Conservation (phyloP, 2,888 invertebrate species). For the Gymnosoma rotundatum region DNA sequence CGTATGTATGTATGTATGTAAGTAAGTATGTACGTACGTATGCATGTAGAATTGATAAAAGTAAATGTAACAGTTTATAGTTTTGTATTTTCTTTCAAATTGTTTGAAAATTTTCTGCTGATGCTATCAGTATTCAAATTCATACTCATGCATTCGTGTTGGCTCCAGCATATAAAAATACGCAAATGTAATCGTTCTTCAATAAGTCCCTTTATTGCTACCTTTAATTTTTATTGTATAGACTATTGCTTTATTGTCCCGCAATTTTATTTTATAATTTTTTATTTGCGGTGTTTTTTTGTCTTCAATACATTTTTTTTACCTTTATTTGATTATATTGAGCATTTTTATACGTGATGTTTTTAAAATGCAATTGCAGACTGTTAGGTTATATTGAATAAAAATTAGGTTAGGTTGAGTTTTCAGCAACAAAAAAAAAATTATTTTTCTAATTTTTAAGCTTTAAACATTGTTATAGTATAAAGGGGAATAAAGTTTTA, state of each 20-base stretch:
- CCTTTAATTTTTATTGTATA: conserved; percentile 51
- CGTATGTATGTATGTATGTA: not conserved
- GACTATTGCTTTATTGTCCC: conserved; percentile 17
- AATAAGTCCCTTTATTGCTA: conserved; percentile 55
- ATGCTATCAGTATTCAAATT: conserved; percentile 59
- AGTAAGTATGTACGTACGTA: no score
- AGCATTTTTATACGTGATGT: conserved; percentile 6
- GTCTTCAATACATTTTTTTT: conserved; percentile 4
- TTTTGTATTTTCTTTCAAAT: conserved; percentile 66
- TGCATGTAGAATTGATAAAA: conserved; percentile 27
- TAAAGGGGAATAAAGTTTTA: no score
- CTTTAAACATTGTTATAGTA: no score
- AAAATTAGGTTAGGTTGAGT: conserved; percentile 4
- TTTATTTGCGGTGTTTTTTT: conserved; percentile 55
- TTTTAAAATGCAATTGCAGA: conserved; percentile 59
- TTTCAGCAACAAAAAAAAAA: no score
- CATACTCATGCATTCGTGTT: not conserved
- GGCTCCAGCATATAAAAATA: conserved; percentile 33
- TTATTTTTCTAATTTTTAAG: no score
- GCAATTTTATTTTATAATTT: conserved; percentile 10
- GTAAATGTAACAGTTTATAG: conserved; percentile 66
- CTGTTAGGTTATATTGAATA: conserved; percentile 35
- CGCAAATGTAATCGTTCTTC: conserved; percentile 54
- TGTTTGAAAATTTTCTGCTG: conserved; percentile 69
- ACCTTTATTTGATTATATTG: not conserved